Percentiles rank a stretch among this genome's conserved stretches.
Conservation (phyloP, 2,888 invertebrate genomes). For the Eristalis intricaria region DNA sequence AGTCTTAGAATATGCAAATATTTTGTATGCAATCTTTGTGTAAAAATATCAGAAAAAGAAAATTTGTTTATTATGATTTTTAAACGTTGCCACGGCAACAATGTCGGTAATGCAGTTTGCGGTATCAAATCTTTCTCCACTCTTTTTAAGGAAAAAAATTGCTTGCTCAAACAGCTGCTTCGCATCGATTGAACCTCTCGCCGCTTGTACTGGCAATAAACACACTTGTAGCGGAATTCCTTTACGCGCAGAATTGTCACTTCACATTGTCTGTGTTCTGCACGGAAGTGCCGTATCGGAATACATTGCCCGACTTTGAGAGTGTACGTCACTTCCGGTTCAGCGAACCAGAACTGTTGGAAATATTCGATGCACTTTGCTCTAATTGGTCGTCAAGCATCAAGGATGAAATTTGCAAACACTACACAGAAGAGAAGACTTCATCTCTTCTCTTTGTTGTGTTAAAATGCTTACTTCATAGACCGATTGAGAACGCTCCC, state of each 20-base stretch:
- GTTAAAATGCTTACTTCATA: slow-evolving; percentile 67
- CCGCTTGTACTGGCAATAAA: slow-evolving; percentile 78
- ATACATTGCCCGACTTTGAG: slow-evolving; percentile 79
- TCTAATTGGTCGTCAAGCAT: slow-evolving; percentile 57
- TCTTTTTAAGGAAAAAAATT: slow-evolving; percentile 75
- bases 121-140: neutral
- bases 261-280: slow-evolving; percentile 80
- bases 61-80: slow-evolving; percentile 51
- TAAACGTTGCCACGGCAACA: slow-evolving; percentile 22
- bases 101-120: slow-evolving; percentile 37
- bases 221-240: slow-evolving; percentile 80
- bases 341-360: slow-evolving; percentile 75
- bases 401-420: slow-evolving; percentile 62
- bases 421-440: slow-evolving; percentile 68
- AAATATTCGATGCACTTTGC: slow-evolving; percentile 76
- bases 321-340: slow-evolving; percentile 77
- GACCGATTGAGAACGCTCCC: neutral
- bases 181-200: slow-evolving; percentile 75
- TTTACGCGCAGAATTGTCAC: slow-evolving; percentile 80
- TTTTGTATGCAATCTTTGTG: neutral
- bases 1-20: neutral
- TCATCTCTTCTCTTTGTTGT: slow-evolving; percentile 73
- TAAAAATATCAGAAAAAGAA: neutral
- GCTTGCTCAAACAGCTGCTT: slow-evolving; percentile 73
- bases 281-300: slow-evolving; percentile 79